Percentiles rank a stretch among this genome's conserved stretches.
phyloP scores from a whole-genome alignment of 2,797 vertebrate species.

The Danio aesculapii region DNA sequence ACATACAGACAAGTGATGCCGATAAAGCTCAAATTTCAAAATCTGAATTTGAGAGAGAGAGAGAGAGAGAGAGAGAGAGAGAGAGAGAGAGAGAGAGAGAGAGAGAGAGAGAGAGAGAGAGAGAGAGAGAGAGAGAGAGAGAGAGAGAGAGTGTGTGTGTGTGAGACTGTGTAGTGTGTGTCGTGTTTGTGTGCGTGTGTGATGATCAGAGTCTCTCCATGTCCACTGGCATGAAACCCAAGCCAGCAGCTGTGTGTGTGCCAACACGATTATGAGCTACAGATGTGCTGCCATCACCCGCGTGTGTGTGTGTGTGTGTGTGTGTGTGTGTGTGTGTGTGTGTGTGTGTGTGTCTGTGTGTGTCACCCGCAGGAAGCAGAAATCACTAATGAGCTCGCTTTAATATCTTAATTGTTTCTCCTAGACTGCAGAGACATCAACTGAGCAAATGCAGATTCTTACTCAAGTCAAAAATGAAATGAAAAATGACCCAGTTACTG shows the following conservation, averaged over 20 bases:
- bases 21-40: too few species aligned
- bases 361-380: not conserved
- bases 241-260: conserved; percentile 25
- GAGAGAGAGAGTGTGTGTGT: conserved; percentile 3
- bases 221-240: conserved; percentile 29
- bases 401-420: conserved; percentile 8
- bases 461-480: not conserved
- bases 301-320: too few species aligned
- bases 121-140: not conserved
- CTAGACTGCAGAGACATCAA: not conserved
- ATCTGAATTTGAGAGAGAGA: not conserved
- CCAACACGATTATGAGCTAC: not conserved
- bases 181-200: not conserved
- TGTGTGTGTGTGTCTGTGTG: not conserved
- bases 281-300: conserved; percentile 3
- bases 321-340: conserved; percentile 21
- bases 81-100: not conserved
- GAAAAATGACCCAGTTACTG: not conserved
- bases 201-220: conserved; percentile 32
- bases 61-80: not conserved
- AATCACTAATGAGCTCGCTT: conserved; percentile 5
- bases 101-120: not conserved
- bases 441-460: not conserved
- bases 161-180: too few species aligned
- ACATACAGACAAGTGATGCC: too few species aligned